Conservation (phyloP, 2,888 invertebrate genomes). For the Hydroisotoma schaefferi region DNA sequence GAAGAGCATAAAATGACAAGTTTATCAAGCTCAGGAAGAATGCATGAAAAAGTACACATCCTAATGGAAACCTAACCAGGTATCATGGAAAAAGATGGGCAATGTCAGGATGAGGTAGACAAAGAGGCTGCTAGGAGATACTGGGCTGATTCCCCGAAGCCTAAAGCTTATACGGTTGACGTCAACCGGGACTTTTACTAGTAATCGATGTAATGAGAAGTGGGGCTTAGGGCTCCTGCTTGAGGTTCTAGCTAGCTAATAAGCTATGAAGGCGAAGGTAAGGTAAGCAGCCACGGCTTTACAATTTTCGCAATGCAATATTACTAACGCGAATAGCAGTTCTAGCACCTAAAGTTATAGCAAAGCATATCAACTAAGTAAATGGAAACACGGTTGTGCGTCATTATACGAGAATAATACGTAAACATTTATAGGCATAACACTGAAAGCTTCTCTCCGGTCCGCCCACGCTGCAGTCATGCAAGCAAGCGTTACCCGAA, state of each 20-base stretch:
- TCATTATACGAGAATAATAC: constrained; percentile 21
- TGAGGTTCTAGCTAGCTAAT: no score
- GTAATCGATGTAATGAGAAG: constrained; percentile 43
- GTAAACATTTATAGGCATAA: constrained; percentile 33
- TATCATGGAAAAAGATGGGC: not conserved
- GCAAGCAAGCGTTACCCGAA: no score
- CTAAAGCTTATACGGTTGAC: constrained; percentile 33
- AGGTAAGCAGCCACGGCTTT: no score
- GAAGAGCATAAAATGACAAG: no score
- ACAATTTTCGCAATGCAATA: no score
- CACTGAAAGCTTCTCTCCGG: constrained; percentile 8
- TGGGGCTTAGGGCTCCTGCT: no score
- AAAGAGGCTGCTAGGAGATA: not conserved
- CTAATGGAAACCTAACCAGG: not conserved
- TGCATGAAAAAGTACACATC: not conserved
- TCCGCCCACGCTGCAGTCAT: constrained; percentile 35
- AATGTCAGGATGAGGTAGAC: not conserved
- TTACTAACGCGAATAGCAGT: no score
- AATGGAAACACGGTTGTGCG: no score
- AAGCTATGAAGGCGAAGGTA: no score
- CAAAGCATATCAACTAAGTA: no score
- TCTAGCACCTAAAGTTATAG: no score
- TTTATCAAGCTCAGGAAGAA: not conserved
- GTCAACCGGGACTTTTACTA: constrained; percentile 42
- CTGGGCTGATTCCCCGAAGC: constrained; percentile 29